These are phyloP conservation scores for Spea bombifrons DNA, from an alignment of 2,113 vertebrate genomes.

Conservation along the genomic window DNA sequence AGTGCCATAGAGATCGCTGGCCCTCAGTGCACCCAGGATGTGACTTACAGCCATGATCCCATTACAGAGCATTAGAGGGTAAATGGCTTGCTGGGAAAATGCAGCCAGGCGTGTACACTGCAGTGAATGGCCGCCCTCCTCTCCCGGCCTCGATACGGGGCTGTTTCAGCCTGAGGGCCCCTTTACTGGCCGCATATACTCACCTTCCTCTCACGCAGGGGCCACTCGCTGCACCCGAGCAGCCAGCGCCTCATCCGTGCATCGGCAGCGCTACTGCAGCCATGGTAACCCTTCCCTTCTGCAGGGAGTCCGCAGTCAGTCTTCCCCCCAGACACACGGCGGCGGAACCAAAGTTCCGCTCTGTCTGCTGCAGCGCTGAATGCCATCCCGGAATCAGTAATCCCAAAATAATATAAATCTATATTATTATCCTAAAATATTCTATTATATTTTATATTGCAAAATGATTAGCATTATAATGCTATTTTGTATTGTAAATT, in stretches of 20 bases:
- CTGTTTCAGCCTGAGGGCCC: not conserved
- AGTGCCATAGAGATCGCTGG: too few species aligned
- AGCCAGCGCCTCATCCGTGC: not conserved
- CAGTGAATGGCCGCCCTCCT: not conserved
- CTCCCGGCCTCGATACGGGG: too few species aligned
- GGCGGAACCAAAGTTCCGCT: not conserved
- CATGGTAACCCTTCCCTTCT: conserved; percentile 12
- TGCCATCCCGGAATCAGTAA: not conserved
- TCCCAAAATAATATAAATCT: not conserved
- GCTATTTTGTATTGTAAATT: not conserved
- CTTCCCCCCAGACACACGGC: not conserved
- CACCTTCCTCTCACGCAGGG: not conserved
- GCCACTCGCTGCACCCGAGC: not conserved
- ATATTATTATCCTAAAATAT: too few species aligned
- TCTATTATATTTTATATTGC: not conserved
- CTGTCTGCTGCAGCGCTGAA: not conserved
- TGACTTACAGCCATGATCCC: too few species aligned
- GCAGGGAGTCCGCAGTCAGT: not conserved
- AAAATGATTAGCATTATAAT: too few species aligned
- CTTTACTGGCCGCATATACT: not conserved
- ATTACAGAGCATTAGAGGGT: too few species aligned
- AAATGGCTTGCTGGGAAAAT: too few species aligned
- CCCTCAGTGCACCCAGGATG: too few species aligned
- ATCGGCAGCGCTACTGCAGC: not conserved
- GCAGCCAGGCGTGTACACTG: too few species aligned